Evolutionary conservation across 2,113 vertebrate genomes (phyloP).

Genomic region (Xerus inauris): DNA sequence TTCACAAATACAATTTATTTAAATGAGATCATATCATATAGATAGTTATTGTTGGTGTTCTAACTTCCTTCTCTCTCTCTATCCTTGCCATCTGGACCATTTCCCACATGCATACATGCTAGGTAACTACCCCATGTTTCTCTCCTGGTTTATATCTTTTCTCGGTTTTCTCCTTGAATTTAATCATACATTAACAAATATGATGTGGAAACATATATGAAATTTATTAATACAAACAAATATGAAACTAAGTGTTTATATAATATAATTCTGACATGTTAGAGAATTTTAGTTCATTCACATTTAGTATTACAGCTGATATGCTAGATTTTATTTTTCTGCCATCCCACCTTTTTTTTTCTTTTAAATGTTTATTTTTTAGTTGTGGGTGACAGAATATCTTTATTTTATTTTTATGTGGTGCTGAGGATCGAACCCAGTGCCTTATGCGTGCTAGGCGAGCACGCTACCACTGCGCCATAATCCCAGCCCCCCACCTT

Average conservation of each 20-base stretch:
- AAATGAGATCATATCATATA: neutral
- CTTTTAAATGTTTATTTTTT: too few species aligned
- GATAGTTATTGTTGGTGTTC: neutral
- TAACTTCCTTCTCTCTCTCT: neutral
- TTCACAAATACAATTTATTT: neutral
- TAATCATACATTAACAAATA: neutral
- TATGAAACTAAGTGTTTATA: neutral
- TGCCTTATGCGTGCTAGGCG: too few species aligned
- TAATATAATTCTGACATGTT: neutral
- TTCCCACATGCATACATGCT: neutral
- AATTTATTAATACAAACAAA: neutral
- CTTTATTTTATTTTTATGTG: too few species aligned
- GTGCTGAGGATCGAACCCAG: too few species aligned
- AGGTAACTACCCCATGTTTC: conserved; percentile 27
- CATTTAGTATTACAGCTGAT: neutral
- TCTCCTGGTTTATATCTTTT: neutral
- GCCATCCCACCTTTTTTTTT: neutral
- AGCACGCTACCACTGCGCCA: too few species aligned
- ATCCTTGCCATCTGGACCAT: neutral
- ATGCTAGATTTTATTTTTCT: neutral
- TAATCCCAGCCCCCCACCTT: too few species aligned
- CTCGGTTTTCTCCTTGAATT: neutral
- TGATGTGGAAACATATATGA: neutral
- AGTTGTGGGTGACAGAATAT: too few species aligned
- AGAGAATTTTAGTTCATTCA: neutral